Base-by-base conservation (phyloP, 2,888 invertebrate species). In the Drosophila mercatorum region DNA sequence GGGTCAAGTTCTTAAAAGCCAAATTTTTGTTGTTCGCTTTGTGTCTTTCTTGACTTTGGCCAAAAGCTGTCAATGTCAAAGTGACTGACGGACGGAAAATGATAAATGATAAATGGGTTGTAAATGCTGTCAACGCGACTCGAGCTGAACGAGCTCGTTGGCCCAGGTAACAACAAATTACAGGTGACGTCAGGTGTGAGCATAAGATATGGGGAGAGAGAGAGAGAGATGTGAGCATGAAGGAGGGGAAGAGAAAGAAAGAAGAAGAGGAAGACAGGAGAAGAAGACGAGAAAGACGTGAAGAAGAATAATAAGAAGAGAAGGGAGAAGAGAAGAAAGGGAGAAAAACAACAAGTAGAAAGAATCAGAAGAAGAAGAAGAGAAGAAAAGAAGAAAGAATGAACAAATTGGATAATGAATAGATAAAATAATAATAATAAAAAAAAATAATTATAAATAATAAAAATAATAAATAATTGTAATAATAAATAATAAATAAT, bases 1-100 rank as follows among this genome's bases (percentile, higher is more conserved):
- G 79, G 83, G 83, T 84, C 83, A 84, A 88, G 87, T 84, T 84
- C 89, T 84, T 71, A 75, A 66, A 74, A 55, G 28, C 38, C 38
- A 53, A 26, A 40, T 47, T 47, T 47, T 46, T 26, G 2, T 3
- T 22, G 22, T 22, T 22, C 22, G 22, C 2, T 22, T 28, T 10
- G 10, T 31, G 8, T 47, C 17, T 49, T 49, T 55, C 64, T 41
- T 52, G 56, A 68, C 63, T 78, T 67, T 75, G 80, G 64, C 70
- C 60, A 78, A 72, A 68, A 68, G 59, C 61, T 49, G 72, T 85
- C 85, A 88, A 83, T 83, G 89, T 75, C 81, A 73, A 58, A 46
- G 14, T 71, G 60, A 61, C 43, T 52, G 44, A 62, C 52, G 67
- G 51, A 76, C 53, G 41, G 66, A 34, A 22, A 22, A 22, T 22